phyloP scores from a whole-genome alignment of 2,888 invertebrate genomes.

The Hermaeophaga mercurialis region DNA sequence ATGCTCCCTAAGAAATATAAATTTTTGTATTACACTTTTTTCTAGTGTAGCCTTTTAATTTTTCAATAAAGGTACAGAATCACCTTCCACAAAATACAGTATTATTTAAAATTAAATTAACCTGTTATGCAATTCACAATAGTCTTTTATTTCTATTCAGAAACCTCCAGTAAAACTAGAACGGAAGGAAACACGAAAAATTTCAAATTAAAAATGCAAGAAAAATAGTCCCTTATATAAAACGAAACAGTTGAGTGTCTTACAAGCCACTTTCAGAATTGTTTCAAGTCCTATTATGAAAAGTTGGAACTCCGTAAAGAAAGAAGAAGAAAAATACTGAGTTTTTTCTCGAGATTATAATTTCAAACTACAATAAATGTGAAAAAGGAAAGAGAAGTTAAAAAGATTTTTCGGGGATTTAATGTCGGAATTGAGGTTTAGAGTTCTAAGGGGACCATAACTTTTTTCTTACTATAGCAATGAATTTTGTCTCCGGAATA shows the following conservation, averaged over 20 bases:
- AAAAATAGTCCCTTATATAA: conserved; percentile 23
- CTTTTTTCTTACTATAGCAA: conserved; percentile 9
- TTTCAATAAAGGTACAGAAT: too few species aligned
- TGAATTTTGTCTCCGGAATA: too few species aligned
- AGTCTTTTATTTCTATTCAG: too few species aligned
- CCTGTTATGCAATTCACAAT: too few species aligned
- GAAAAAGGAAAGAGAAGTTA: conserved; percentile 11
- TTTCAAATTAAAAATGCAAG: conserved; percentile 17
- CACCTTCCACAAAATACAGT: too few species aligned
- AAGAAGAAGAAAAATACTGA: conserved; percentile 14
- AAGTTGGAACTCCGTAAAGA: conserved; percentile 22
- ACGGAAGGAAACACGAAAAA: conserved; percentile 2
- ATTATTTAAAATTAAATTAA: too few species aligned
- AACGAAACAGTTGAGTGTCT: conserved; percentile 23
- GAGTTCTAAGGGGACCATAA: conserved; percentile 12
- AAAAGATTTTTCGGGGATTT: conserved; percentile 19
- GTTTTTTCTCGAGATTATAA: conserved; percentile 23
- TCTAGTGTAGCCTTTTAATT: too few species aligned
- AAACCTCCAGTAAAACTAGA: too few species aligned
- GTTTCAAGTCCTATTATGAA: conserved; percentile 23
- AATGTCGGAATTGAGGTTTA: conserved; percentile 10
- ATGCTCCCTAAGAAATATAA: too few species aligned
- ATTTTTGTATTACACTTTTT: too few species aligned
- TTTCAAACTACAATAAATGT: conserved; percentile 27
- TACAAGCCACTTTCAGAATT: conserved; percentile 16